These are phyloP conservation scores for Lomographa bimaculata DNA, from an alignment of 2,888 invertebrate genomes.

Conservation along the genomic window DNA sequence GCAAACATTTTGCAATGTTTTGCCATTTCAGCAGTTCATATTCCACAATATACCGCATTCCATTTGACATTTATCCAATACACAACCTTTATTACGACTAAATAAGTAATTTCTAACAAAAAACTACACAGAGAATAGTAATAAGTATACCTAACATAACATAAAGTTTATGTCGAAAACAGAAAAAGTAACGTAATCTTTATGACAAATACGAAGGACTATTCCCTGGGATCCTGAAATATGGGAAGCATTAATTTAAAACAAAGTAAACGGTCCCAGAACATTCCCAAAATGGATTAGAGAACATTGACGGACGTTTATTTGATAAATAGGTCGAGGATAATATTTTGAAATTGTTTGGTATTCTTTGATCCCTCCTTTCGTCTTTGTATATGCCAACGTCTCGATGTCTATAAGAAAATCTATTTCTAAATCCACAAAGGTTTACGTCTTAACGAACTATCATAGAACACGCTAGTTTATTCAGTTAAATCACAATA, in stretches of 20 bases:
- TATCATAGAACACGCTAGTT: too few relatives aligned
- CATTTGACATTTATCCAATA: constrained; percentile 34
- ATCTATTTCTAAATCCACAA: too few relatives aligned
- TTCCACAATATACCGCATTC: constrained; percentile 37
- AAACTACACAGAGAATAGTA: constrained; percentile 45
- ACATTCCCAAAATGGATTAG: constrained; percentile 55
- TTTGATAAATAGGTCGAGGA: constrained; percentile 48
- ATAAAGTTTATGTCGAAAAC: constrained; percentile 55
- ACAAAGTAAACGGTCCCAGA: constrained; percentile 60
- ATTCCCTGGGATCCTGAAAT: constrained; percentile 63
- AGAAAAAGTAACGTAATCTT: constrained; percentile 72
- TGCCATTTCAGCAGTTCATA: constrained; percentile 43
- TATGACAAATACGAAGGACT: constrained; percentile 70
- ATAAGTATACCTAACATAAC: too few relatives aligned
- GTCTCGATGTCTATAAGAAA: too few relatives aligned
- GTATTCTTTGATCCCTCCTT: constrained; percentile 26
- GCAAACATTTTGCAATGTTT: constrained; percentile 50
- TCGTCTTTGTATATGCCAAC: constrained; percentile 20
- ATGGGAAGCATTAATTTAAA: constrained; percentile 66
- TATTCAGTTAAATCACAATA: too few relatives aligned
- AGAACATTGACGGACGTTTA: constrained; percentile 53
- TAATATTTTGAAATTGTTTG: constrained; percentile 44
- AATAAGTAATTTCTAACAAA: constrained; percentile 38
- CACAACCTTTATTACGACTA: constrained; percentile 35
- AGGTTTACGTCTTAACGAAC: too few relatives aligned